These are phyloP conservation scores for Heteromyza rotundicornis DNA, from an alignment of 2,888 invertebrate species.

Conservation along the genomic window DNA sequence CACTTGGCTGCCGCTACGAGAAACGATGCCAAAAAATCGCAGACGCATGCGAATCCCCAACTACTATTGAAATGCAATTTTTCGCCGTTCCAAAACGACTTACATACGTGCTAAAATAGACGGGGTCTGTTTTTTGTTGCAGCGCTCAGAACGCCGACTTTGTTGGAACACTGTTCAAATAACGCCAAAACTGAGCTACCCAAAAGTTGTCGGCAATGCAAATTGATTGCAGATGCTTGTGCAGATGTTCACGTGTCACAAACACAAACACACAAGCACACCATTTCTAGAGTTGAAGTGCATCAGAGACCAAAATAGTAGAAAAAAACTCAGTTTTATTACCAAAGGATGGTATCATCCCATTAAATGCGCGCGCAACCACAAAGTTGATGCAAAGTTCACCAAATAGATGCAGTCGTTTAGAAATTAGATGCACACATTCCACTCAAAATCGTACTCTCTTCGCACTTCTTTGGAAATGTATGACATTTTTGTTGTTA, in stretches of 20 bases:
- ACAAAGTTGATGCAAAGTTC: too few relatives aligned
- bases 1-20: conserved; percentile 1
- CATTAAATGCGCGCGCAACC: conserved; percentile 5
- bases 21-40: conserved; percentile 5
- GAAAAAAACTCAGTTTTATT: not conserved
- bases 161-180: not conserved
- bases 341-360: not conserved
- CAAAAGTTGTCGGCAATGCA: not conserved
- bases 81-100: conserved; percentile 5
- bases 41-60: not conserved
- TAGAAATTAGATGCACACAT: too few relatives aligned
- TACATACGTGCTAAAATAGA: conserved; percentile 15
- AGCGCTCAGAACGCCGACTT: too few relatives aligned
- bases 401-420: too few relatives aligned
- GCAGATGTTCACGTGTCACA: too few relatives aligned
- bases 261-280: not conserved
- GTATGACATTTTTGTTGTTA: conserved; percentile 5
- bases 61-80: conserved; percentile 12
- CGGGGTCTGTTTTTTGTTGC: not conserved
- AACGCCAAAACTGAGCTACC: not conserved
- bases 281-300: conserved; percentile 3
- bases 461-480: conserved; percentile 10
- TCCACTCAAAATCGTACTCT: too few relatives aligned
- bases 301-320: too few relatives aligned
- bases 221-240: conserved; percentile 3